A percentile compares a stretch with the other conserved stretches of the same genome.
These are phyloP conservation scores for Drosophila mimica DNA, from an alignment of 2,888 invertebrate genomes.

Conservation along the genomic window DNA sequence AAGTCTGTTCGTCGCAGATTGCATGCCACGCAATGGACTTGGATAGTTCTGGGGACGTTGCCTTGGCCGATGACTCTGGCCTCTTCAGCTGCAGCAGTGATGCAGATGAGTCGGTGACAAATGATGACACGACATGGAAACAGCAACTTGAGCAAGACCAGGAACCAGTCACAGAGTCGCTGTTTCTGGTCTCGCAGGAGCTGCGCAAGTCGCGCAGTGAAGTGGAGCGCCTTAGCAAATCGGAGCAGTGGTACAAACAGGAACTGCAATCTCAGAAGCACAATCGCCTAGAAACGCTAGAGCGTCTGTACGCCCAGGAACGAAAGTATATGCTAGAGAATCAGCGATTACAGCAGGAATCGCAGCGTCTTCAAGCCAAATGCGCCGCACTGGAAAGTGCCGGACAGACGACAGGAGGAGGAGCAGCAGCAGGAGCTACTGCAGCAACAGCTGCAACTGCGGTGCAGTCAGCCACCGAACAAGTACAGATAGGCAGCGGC, in stretches of 20 bases:
- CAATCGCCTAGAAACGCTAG: constrained; percentile 80
- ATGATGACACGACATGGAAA: constrained; percentile 19
- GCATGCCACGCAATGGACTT: constrained; percentile 51
- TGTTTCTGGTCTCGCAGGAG: constrained; percentile 76
- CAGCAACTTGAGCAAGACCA: background rate
- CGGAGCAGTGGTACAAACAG: constrained; percentile 84
- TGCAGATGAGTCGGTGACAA: constrained; percentile 29
- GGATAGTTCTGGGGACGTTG: constrained; percentile 36
- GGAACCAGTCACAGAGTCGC: constrained; percentile 53
- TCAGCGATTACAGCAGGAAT: constrained; percentile 82
- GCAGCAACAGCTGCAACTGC: background rate
- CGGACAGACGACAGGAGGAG: constrained; percentile 30
- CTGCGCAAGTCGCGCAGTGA: constrained; percentile 80
- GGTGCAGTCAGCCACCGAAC: background rate
- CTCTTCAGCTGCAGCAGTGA: constrained; percentile 73
- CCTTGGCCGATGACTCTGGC: constrained; percentile 69
- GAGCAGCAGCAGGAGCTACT: background rate
- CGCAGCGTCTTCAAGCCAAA: constrained; percentile 71
- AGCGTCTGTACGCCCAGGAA: constrained; percentile 83
- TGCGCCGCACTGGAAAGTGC: constrained; percentile 75
- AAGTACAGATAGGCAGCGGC: background rate
- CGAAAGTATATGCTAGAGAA: constrained; percentile 83
- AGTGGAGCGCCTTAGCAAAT: constrained; percentile 81
- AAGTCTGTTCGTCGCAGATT: constrained; percentile 19
- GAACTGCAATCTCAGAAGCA: constrained; percentile 82